phyloP scores from a whole-genome alignment of 2,797 vertebrate species.

The Oryzias dopingdopingensis region DNA sequence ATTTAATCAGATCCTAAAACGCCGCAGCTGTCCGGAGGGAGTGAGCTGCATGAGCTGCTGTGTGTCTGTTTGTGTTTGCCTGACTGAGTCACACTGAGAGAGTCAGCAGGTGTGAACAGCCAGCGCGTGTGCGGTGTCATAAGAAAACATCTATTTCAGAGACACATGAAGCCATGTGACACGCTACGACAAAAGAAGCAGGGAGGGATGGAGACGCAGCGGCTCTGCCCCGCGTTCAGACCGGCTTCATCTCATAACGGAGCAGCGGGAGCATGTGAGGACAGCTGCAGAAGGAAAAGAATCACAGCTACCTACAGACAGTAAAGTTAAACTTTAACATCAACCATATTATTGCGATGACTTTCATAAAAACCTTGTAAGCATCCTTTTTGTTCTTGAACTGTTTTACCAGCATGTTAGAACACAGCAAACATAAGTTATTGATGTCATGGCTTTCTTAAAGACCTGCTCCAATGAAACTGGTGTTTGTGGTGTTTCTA shows the following conservation, averaged over 20 bases:
- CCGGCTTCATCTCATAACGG: slow-evolving; percentile 65
- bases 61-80: slow-evolving; percentile 25
- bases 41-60: slow-evolving; percentile 18
- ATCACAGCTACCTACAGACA: no score
- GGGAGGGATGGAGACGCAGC: slow-evolving; percentile 11
- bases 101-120: slow-evolving; percentile 54
- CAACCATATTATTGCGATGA: no score
- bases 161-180: slow-evolving; percentile 26
- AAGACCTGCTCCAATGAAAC: no score
- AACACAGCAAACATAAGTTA: no score
- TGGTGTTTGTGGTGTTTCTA: no score
- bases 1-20: no score
- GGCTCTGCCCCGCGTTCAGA: slow-evolving; percentile 54
- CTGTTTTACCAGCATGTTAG: no score
- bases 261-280: slow-evolving; percentile 31
- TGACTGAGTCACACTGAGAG: slow-evolving; percentile 47
- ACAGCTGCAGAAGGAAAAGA: no score
- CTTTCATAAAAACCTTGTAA: no score
- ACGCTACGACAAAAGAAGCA: slow-evolving; percentile 32
- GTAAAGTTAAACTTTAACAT: no score
- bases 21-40: slow-evolving; percentile 38
- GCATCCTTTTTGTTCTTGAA: no score
- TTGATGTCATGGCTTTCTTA: no score
- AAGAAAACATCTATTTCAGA: slow-evolving; percentile 50
- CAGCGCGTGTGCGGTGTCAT: slow-evolving; percentile 51